Percentiles rank a stretch among this genome's conserved stretches.
These are phyloP conservation scores for Rhynchonema sp. DNA, from an alignment of 2,888 invertebrate genomes.

Conservation along the genomic window DNA sequence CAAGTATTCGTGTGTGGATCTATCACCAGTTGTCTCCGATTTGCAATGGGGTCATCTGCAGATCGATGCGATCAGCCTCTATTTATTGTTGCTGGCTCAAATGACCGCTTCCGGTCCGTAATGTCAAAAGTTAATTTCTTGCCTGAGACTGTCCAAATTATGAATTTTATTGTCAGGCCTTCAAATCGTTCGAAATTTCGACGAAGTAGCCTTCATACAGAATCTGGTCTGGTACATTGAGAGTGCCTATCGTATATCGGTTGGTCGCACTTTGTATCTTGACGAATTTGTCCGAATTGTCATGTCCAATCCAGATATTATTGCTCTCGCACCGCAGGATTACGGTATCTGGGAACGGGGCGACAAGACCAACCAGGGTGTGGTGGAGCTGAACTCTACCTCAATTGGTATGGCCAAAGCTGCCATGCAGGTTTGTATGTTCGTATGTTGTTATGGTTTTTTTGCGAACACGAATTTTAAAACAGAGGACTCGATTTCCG, in stretches of 20 bases:
- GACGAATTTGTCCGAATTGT: too few species aligned
- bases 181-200: conserved; percentile 84
- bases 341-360: conserved; percentile 99
- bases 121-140: neutral
- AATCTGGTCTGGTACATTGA: conserved; percentile 98
- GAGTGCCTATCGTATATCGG: conserved; percentile 86
- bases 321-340: conserved; percentile 46
- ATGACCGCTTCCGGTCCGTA: conserved; percentile 75
- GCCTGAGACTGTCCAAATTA: neutral
- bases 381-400: conserved; percentile 92
- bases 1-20: conserved; percentile 64
- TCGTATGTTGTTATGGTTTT: too few species aligned
- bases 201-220: conserved; percentile 96
- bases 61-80: conserved; percentile 87
- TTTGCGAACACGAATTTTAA: too few species aligned
- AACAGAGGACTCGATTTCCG: too few species aligned
- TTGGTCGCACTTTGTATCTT: too few species aligned
- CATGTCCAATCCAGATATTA: too few species aligned
- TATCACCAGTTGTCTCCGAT: conserved; percentile 78
- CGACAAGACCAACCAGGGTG: conserved; percentile 96
- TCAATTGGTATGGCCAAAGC: conserved; percentile 96
- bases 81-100: conserved; percentile 78
- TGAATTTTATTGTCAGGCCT: conserved; percentile 45
- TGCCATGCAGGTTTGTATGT: conserved; percentile 17
- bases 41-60: conserved; percentile 94